Base-by-base conservation (phyloP, 2,888 invertebrate species). In the Tuta absoluta region DNA sequence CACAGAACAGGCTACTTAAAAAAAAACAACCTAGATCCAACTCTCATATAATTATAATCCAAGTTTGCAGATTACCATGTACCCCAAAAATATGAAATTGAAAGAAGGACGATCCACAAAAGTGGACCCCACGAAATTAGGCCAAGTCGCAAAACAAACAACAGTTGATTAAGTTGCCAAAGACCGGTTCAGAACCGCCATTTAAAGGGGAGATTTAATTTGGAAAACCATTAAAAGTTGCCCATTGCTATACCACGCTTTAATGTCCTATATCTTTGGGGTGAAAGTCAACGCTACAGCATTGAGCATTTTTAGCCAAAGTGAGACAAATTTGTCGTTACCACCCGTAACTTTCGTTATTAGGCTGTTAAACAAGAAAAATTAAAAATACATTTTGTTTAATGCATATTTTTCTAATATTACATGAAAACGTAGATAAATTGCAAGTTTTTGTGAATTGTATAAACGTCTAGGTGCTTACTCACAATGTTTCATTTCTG, bases 91-190 rank as follows among this genome's bases (percentile, higher is more conserved):
- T 53, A 23, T 23, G 21, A 53, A 53, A 53, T 53, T 53, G 12
- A 3, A 14, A 24, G 11, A 24, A 19, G 45, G 45, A 56, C 28
- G 56, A 56, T 33, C 56, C 67, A 67, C 67, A 65, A 67, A 74
- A 56, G 33, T 33, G 33, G 21, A 75, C 81, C 72, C 75, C 64
- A 68, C 67, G 68, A 81, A 84, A 87, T 89, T 84, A 86, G 75
- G 75, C 75, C 81, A 76, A 85, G 82, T 79, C 78, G 79, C 86
- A 86, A 90, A 87, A 89, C 89, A 90, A 90, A 89, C 87, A 88
- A 72, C 70, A 71, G 73, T 81, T 89, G 87, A 89, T 90, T 89
- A 80, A 86, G 82, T 80, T 74, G 77, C 75, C 69, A 70, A 72
- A 72, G 79, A 86, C 87, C 81, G 81, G 87, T 86, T 80, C 73